Evolutionary conservation across 53 echinoderm and acorn worm genomes (phyloP), one percentile per base, ranked within the genome.

Genomic region (Temnopleurus reevesii): DNA sequence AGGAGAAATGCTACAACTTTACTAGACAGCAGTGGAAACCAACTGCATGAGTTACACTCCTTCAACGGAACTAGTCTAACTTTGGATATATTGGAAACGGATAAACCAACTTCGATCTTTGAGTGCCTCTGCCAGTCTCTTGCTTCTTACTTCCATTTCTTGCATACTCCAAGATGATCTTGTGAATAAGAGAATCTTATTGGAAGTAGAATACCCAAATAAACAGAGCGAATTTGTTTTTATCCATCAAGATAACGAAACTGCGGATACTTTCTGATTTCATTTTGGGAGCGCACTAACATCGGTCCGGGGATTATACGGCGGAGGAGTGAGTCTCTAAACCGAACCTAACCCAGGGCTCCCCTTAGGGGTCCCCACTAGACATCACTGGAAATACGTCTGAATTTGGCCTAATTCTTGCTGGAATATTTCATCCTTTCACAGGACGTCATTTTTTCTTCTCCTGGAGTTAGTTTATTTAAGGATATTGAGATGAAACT

Each of bases 401-500:
- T 85, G 27, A 55, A 21, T 83, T 56, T 49, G 28, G 25, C 80
- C 6, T 3, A 8, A 17, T 45, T 33, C 35, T 80, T 51, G 45
- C 46, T 25, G 71, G 41, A 71, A 21, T 71, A n/a, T 71, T 8
- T 12, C 28, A 28, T 8, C 29, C 31, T 51, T 35, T 31, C 36
- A 56, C 2, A 10, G 19, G 30, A 21, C 83, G 27, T 45, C 25
- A 34, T 45, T 84, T 57, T 45, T 27, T 15, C 46, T 61, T 46
- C 28, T 86, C 25, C 8, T 61, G 61, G 61, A 61, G 86, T 61
- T 59, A 71, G 43, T 60, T 38, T 60, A 36, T 33, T 57, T 86
- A 15, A 60, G 35, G 61, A 60, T 43, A 43, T 46, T 18, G 54
- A 66, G 53, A 97, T 97, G 97, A 97, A 95, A 84, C 80, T 97